Evolutionary conservation across 1,140 invertebrate species (phyloP).

Genomic region (Trichogramma pretiosum): DNA sequence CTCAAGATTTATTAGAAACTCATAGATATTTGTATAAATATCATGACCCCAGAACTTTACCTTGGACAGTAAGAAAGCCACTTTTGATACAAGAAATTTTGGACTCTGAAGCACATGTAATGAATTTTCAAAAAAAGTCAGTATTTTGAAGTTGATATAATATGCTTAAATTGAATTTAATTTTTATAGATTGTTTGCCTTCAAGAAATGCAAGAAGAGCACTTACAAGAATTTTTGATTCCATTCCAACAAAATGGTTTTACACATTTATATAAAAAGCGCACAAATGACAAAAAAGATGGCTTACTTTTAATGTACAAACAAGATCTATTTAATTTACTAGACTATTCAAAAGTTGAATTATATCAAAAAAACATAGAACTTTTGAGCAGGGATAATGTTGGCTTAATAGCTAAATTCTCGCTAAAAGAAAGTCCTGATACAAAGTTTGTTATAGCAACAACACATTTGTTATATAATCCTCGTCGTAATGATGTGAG

Average conservation of each 20-base stretch:
- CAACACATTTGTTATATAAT: constrained; percentile 92
- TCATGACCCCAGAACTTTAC: constrained; percentile 51
- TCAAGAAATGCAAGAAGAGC: constrained; percentile 79
- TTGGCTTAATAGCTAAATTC: constrained; percentile 74
- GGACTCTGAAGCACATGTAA: constrained; percentile 64
- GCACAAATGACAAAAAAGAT: constrained; percentile 39
- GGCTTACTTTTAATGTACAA: constrained; percentile 36
- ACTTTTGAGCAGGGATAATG: constrained; percentile 76
- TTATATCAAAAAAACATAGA: constrained; percentile 45
- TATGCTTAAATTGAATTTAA: constrained; percentile 17
- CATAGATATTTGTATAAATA: constrained; percentile 67
- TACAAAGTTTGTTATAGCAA: constrained; percentile 67
- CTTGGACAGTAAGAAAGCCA: constrained; percentile 61
- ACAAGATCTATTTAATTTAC: constrained; percentile 30
- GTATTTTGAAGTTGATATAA: neutral
- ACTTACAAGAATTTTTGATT: constrained; percentile 55
- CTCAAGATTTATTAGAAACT: constrained; percentile 68
- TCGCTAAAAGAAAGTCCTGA: constrained; percentile 41
- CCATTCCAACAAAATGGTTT: constrained; percentile 44
- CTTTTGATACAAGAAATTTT: constrained; percentile 65
- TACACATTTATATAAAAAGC: constrained; percentile 42
- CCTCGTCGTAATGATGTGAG: constrained; percentile 78
- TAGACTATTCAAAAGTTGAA: constrained; percentile 44
- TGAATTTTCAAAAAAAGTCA: constrained; percentile 13
- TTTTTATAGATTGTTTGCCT: constrained; percentile 64